A percentile compares a stretch with the other conserved stretches of the same genome.
Conservation (phyloP, 2,888 invertebrate species). For the Oscheius myriophilus region DNA sequence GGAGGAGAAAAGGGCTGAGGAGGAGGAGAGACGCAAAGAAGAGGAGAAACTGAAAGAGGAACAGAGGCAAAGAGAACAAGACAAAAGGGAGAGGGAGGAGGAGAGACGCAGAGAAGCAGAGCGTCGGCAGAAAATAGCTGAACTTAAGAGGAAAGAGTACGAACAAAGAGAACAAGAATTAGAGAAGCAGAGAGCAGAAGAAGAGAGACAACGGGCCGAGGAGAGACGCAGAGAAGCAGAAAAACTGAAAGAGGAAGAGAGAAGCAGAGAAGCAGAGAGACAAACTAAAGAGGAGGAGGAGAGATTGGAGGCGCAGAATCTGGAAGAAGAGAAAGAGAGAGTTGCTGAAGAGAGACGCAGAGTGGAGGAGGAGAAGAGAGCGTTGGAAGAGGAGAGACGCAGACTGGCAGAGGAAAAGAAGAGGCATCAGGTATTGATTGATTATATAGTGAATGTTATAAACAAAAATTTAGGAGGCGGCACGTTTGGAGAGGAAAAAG, state of each 20-base stretch:
- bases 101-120: no score
- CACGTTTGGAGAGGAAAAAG: constrained; percentile 13
- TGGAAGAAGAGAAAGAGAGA: background rate
- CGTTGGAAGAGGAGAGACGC: constrained; percentile 17
- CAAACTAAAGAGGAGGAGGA: background rate
- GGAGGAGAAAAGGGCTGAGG: background rate
- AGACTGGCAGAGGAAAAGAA: constrained; percentile 11
- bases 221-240: constrained; percentile 7
- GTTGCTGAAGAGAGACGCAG: constrained; percentile 15
- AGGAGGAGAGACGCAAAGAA: constrained; percentile 1
- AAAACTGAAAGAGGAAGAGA: constrained; percentile 6
- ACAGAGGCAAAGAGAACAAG: background rate
- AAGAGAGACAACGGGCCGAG: constrained; percentile 14
- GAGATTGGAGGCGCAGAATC: background rate
- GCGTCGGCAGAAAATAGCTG: no score
- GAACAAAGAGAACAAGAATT: constrained; percentile 2
- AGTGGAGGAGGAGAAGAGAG: constrained; percentile 20
- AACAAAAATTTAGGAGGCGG: background rate
- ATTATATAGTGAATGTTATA: no score
- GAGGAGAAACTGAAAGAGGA: constrained; percentile 5
- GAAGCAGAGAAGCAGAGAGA: constrained; percentile 3
- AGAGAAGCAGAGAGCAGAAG: constrained; percentile 9
- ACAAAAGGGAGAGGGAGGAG: background rate
- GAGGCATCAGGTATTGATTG: background rate
- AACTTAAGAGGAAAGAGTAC: no score